Evolutionary conservation across 1,140 invertebrate species (phyloP), one percentile per base, ranked within the genome.

Genomic region (Lasioglossum baleicum): DNA sequence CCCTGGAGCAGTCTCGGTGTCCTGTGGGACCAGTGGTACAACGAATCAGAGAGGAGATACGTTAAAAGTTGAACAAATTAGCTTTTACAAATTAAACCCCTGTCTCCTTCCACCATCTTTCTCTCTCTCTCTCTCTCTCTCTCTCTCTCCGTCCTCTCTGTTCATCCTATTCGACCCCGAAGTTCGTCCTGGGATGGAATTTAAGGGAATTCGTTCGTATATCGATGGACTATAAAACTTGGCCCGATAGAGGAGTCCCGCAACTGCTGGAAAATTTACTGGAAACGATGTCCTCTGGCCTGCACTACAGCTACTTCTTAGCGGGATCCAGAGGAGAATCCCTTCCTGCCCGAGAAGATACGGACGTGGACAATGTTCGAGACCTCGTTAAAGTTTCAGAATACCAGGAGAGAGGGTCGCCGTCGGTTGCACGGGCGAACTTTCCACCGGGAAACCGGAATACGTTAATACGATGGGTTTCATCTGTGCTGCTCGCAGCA

Each of bases 1-100:
- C 81, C 67, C 51, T 48, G 11, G 53, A 67, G 65, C 66, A 48
- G 64, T 74, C 70, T 42, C 66, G 56, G 70, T 60, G 69, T 74
- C 56, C 76, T 70, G 58, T 42, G 40, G 31, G 66, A 26, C 17
- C 66, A 40, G 5, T 22, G 35, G 8, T 31, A 64, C 63, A 20
- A 1, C 7, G 31, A 35, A 40, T n/a, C 51, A 58, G 15, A 51
- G 65, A 65, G 58, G 51, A 63, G 61, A 70, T 72, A 80, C 82
- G 86, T 87, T 88, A 89, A 91, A 91, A 91, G 89, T 92, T 91
- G 78, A 87, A 84, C 85, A 89, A 92, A 91, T 92, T 91, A 92
- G 89, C 90, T 92, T 90, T 90, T 89, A 91, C 91, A 90, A 92
- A 92, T 91, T 89, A 91, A 91, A 92, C 81, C 86, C 51, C 83